Evolutionary conservation across 2,888 invertebrate species (phyloP).

Genomic region (Tetranychus truncatus): DNA sequence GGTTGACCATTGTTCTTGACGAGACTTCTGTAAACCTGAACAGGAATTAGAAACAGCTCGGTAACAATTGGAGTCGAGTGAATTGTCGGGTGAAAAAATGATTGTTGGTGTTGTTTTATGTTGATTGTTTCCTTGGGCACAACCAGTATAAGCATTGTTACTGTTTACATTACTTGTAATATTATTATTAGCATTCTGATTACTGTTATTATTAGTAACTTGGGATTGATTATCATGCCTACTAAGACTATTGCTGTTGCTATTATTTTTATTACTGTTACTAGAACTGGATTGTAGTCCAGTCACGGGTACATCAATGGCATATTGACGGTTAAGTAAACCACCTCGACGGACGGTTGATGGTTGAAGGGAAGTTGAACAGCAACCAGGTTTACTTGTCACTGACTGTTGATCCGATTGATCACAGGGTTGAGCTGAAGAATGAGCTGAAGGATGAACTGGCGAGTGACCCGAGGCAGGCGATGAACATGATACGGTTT

Average conservation of each 20-base stretch:
- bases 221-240: too few species aligned
- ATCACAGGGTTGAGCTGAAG: not conserved
- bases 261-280: not conserved
- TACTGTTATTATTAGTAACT: too few species aligned
- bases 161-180: not conserved
- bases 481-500: not conserved
- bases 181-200: too few species aligned
- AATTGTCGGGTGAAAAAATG: constrained; percentile 20
- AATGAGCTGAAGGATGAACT: not conserved
- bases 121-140: not conserved
- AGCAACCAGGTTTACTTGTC: too few species aligned
- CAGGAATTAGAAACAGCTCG: not conserved
- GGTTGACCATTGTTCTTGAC: constrained; percentile 21
- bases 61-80: constrained; percentile 15
- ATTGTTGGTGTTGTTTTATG: constrained; percentile 8
- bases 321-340: constrained; percentile 4
- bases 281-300: not conserved
- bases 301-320: constrained; percentile 7
- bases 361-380: too few species aligned
- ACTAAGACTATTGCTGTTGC: not conserved
- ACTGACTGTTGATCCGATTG: not conserved
- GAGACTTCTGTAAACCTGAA: constrained; percentile 10
- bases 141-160: not conserved
- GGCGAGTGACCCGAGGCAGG: not conserved
- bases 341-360: not conserved